Evolutionary conservation across 2,113 vertebrate species (phyloP).

Genomic region (Tragelaphus imberbis): DNA sequence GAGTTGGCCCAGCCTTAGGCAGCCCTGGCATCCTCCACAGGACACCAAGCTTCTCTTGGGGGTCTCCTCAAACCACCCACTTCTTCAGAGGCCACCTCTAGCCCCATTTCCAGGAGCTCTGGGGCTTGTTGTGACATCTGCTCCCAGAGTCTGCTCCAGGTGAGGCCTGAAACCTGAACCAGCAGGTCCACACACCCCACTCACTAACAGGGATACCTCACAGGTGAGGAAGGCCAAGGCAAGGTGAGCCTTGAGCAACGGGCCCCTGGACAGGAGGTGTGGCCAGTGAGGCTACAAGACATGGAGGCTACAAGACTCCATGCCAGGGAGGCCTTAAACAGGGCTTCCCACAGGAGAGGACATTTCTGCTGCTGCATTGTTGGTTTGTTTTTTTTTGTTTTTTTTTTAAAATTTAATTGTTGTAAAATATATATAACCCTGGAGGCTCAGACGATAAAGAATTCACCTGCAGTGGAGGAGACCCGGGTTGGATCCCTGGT

Average conservation of each 20-base stretch:
- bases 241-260: background rate
- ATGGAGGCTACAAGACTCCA: no score
- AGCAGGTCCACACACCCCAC: background rate
- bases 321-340: fast-evolving
- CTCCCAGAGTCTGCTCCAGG: background rate
- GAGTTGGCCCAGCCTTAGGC: background rate
- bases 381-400: background rate
- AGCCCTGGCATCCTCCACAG: background rate
- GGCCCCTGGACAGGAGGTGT: background rate
- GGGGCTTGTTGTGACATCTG: background rate
- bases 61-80: background rate
- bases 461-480: background rate
- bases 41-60: background rate
- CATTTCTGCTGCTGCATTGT: fast-evolving
- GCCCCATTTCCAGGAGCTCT: background rate
- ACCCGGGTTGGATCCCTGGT: background rate
- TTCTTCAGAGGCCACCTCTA: background rate
- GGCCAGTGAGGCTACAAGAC: background rate
- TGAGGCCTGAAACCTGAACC: background rate
- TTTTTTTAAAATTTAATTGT: background rate
- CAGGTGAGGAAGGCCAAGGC: background rate
- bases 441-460: background rate
- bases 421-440: background rate
- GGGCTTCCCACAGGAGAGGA: fast-evolving
- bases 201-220: background rate